Base-by-base conservation (phyloP, 1,140 invertebrate genomes). In the Pararge aegeria region DNA sequence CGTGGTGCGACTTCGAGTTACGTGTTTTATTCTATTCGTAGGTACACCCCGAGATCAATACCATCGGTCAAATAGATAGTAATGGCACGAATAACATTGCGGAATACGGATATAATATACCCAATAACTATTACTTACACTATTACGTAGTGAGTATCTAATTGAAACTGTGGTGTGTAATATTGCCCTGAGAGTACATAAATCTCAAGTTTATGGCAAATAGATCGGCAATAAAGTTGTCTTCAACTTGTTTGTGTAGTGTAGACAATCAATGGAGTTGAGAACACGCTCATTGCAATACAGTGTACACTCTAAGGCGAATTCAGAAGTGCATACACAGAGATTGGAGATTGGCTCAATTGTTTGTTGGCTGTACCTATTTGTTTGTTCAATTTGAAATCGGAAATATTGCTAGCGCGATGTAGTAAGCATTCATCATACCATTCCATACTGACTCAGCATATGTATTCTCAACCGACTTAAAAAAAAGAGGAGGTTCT, bases 141-240 rank as follows among this genome's bases (percentile, higher is more conserved):
- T 18, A 40, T 40, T 40, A 40, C 5, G 16, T 18, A 40, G 10
- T 16, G 38, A 40, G 38, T 15, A 40, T 40, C 15, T 40, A 40
- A 51, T 20, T 51, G 20, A 38, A 30, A n/a, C 27, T 13, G 15
- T 51, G 27, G 27, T 29, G 13, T 2, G 20, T 40, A 24, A 16
- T 40, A 13, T 53, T 38, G n/a, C n/a, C n/a, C n/a, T n/a, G n/a
- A n/a, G 10, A 53, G 18, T 21, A 10, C 18, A 53, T 53, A 53
- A 53, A 40, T 53, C 50, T 52, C 50, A 52, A 52, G 34, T 40
- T 53, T 24, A 40, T 37, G 30, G 15, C 51, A 53, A 38, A 53
- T 52, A 52, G 30, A 52, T 53, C 51, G 51, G 37, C 20, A 53
- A 40, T 53, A 53, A 53, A 53, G 7, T 40, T 46, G 42, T 40